phyloP scores from a whole-genome alignment of 2,888 invertebrate genomes.

The Anodontia alba region DNA sequence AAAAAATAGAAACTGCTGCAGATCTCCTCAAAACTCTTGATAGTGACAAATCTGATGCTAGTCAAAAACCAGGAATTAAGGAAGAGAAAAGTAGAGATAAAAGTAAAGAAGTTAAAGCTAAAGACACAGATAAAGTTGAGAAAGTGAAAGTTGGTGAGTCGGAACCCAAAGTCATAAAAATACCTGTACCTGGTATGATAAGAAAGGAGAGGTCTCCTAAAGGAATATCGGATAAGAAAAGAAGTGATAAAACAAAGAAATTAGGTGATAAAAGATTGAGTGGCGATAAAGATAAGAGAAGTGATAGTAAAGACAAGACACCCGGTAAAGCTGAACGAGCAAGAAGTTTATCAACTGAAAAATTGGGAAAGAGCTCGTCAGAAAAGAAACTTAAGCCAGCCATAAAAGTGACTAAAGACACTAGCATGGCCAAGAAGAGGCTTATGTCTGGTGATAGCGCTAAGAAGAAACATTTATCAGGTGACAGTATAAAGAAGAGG shows the following conservation, averaged over 20 bases:
- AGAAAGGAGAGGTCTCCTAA: not conserved
- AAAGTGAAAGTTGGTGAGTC: conserved; percentile 2
- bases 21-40: not conserved
- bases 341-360: not conserved
- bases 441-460: not conserved
- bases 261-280: not conserved
- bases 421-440: not conserved
- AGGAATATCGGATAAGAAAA: not conserved
- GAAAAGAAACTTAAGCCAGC: not conserved
- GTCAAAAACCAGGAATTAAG: not conserved
- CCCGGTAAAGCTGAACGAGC: not conserved
- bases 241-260: not conserved
- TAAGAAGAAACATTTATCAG: not conserved
- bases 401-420: not conserved
- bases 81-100: not conserved
- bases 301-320: not conserved
- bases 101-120: conserved; percentile 21
- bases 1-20: not conserved
- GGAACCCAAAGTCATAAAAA: not conserved
- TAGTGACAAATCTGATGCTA: conserved; percentile 15
- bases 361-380: not conserved
- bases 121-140: conserved; percentile 12
- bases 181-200: not conserved
- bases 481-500: not conserved
- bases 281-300: not conserved